phyloP scores from a whole-genome alignment of 1,140 invertebrate genomes.

The Lerema accius region DNA sequence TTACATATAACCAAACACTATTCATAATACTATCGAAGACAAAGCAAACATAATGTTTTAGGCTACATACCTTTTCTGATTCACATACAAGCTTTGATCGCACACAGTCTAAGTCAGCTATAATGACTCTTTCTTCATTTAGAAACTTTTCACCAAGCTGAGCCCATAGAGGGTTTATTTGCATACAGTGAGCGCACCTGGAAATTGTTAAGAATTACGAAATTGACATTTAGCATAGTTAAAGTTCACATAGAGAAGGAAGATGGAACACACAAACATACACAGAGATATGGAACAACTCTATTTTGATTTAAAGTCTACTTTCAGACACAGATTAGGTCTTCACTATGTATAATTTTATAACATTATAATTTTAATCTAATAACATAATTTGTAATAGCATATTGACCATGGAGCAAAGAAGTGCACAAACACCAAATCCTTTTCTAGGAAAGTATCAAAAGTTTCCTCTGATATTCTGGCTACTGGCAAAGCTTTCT shows the following conservation, averaged over 20 bases:
- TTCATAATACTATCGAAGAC: no score
- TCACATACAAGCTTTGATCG: slow-evolving; percentile 69
- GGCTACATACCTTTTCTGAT: slow-evolving; percentile 68
- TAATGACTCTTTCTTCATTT: slow-evolving; percentile 67
- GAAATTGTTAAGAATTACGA: no score
- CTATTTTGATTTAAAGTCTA: no score
- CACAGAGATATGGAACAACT: no score
- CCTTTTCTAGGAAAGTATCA: slow-evolving; percentile 72
- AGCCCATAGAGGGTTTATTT: slow-evolving; percentile 68
- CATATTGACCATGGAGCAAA: slow-evolving; percentile 71
- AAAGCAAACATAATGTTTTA: no score
- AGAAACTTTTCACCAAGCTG: slow-evolving; percentile 69
- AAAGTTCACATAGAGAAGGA: no score
- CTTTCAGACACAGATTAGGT: no score
- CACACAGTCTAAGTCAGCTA: slow-evolving; percentile 72
- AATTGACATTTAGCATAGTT: no score
- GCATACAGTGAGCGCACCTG: slow-evolving; percentile 79
- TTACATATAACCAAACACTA: no score
- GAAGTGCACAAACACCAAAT: slow-evolving; percentile 74
- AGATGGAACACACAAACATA: no score
- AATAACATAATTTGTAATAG: slow-evolving; percentile 1
- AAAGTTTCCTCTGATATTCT: slow-evolving; percentile 76
- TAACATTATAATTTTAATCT: no score
- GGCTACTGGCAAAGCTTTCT: slow-evolving; percentile 70
- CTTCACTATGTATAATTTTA: no score